Evolutionary conservation across 2,888 invertebrate genomes (phyloP), one percentile per base, ranked within the genome.

Genomic region (Brachyptera putata): DNA sequence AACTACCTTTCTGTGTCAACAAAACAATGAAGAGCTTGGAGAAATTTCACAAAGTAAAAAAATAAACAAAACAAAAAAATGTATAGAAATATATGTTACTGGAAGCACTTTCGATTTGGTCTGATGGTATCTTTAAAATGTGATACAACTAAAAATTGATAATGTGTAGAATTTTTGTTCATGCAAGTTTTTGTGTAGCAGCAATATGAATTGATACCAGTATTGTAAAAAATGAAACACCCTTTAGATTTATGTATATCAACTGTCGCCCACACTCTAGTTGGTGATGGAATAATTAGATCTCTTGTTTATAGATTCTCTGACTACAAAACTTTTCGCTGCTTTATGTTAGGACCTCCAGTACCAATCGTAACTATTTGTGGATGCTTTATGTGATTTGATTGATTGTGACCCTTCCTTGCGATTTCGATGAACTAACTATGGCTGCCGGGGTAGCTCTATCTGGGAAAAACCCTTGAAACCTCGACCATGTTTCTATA

Each of bases 181-280:
- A 62, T 61, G 60, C 58, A 60, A 60, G 58, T 39, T 63, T 63
- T 58, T 60, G 58, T 60, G 67, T 71, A 70, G 73, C 74, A 74
- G 76, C 75, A 76, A 76, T 74, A 75, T 73, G 72, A 73, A 75
- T 73, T 73, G 72, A 74, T 72, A 71, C 72, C 57, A 72, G 70
- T 74, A 72, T 73, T 70, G 70, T 61, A 60, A 63, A 61, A 58
- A 53, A 63, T 62, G 60, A 60, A 60, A 65, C 63, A 64, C 66
- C 66, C 66, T 64, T 60, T 63, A 61, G 60, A 62, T 62, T 63
- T 63, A 41, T 57, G 64, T 62, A 63, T 55, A 67, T 62, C 62
- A 64, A 58, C 63, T 58, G 60, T 58, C n/a, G n/a, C n/a, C n/a
- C n/a, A 61, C 60, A 46, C 39, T 37, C 60, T 61, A 62, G 64